Percentiles rank a stretch among this genome's conserved stretches.
Evolutionary conservation across 53 echinoderm and acorn worm species (phyloP).

Genomic region (Temnopleurus reevesii): DNA sequence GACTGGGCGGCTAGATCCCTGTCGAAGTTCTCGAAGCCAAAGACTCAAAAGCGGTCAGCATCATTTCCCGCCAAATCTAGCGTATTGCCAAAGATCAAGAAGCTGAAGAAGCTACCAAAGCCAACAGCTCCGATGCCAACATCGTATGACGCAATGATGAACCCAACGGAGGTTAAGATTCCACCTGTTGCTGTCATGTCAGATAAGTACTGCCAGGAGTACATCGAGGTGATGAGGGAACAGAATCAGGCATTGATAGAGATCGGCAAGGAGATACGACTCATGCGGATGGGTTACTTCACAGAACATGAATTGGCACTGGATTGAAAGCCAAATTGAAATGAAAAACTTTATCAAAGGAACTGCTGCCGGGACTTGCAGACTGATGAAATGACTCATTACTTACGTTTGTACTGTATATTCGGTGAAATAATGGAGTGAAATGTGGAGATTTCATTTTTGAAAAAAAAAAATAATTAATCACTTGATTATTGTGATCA

Average conservation of each 20-base stretch:
- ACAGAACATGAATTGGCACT: conserved; percentile 48
- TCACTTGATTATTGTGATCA: no score
- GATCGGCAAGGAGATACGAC: conserved; percentile 47
- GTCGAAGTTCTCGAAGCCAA: background rate
- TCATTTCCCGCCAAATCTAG: background rate
- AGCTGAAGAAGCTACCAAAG: conserved; percentile 15
- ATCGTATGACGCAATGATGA: background rate
- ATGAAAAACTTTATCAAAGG: background rate
- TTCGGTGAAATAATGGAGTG: no score
- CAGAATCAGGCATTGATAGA: conserved; percentile 30
- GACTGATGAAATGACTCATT: background rate
- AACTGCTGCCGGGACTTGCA: background rate
- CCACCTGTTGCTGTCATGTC: conserved; percentile 12
- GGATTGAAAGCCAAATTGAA: background rate
- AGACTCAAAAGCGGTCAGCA: background rate
- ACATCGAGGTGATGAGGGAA: conserved; percentile 31
- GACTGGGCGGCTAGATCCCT: background rate
- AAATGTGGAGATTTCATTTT: no score
- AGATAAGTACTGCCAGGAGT: conserved; percentile 40
- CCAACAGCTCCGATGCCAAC: background rate
- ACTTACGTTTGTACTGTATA: background rate
- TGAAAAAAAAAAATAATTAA: no score
- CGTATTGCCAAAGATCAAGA: conserved; percentile 25
- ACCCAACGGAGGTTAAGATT: background rate
- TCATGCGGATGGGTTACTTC: conserved; percentile 55